Conservation (phyloP, 92 coral and sea anemone genomes). For the Palythoa grandis region DNA sequence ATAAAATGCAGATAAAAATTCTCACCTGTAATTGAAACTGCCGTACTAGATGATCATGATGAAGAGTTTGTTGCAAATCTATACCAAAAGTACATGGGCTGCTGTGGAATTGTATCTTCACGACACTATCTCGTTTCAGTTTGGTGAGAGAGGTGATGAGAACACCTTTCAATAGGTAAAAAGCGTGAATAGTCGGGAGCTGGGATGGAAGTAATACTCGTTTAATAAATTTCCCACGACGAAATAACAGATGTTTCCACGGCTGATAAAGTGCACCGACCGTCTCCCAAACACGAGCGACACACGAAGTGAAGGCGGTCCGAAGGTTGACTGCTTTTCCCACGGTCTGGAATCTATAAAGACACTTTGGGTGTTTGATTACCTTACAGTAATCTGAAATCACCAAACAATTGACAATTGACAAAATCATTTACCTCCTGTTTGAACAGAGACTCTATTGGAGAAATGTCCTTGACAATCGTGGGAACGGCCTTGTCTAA, state of each 20-base stretch:
- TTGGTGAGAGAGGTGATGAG: not conserved
- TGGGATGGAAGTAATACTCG: constrained; percentile 1
- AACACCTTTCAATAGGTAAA: not conserved
- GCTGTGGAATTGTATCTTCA: no score
- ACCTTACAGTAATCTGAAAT: constrained; percentile 39
- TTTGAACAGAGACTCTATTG: constrained; percentile 69
- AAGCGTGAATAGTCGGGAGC: not conserved
- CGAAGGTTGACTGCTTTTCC: constrained; percentile 8
- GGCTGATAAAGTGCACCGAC: not conserved
- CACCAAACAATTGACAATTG: constrained; percentile 49
- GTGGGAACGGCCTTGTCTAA: constrained; percentile 78
- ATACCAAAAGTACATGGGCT: not conserved
- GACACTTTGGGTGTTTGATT: constrained; percentile 23
- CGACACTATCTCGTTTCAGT: constrained; percentile 1
- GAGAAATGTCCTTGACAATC: constrained; percentile 75
- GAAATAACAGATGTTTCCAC: constrained; percentile 3
- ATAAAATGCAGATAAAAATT: not conserved
- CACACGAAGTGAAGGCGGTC: not conserved
- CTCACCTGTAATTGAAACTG: constrained; percentile 1
- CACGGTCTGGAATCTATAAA: constrained; percentile 37
- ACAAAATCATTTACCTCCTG: constrained; percentile 51
- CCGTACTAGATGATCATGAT: not conserved
- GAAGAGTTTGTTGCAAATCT: not conserved
- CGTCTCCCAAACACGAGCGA: not conserved
- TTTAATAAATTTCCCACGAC: constrained; percentile 10